Percentiles rank a stretch among this genome's conserved stretches.
Conservation (phyloP, 1,140 invertebrate genomes). For the Hylaeus volcanicus region DNA sequence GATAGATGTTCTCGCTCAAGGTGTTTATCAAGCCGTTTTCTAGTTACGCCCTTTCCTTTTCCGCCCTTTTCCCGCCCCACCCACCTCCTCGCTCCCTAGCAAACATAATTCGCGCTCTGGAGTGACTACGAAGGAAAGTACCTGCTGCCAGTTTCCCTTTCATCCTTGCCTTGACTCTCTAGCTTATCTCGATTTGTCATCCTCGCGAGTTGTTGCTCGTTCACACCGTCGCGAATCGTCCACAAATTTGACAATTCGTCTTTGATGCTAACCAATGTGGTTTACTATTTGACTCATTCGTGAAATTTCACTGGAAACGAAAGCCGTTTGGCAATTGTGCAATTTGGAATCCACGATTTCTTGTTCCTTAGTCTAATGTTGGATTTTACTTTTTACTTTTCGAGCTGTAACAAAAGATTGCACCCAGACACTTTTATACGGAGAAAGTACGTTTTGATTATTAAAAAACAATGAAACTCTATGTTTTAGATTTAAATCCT, state of each 20-base stretch:
- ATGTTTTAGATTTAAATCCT: too few species aligned
- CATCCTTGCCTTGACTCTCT: neutral
- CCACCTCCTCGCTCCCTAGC: constrained; percentile 10
- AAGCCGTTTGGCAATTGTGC: neutral
- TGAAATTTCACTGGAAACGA: neutral
- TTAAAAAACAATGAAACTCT: too few species aligned
- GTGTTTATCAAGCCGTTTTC: constrained; percentile 75
- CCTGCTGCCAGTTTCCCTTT: constrained; percentile 12
- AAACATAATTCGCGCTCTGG: constrained; percentile 53
- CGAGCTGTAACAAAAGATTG: too few species aligned
- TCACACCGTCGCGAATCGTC: neutral
- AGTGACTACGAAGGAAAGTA: constrained; percentile 1
- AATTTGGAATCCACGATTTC: too few species aligned
- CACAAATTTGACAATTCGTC: neutral
- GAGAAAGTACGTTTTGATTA: too few species aligned
- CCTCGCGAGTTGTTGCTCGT: neutral
- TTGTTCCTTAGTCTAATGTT: too few species aligned
- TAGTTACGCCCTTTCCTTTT: constrained; percentile 66
- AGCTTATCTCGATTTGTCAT: constrained; percentile 1
- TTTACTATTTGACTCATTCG: neutral
- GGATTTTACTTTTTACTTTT: too few species aligned
- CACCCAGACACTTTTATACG: too few species aligned
- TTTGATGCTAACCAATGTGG: neutral
- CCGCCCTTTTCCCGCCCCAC: constrained; percentile 30
- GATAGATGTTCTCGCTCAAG: constrained; percentile 72